A percentile compares a stretch with the other conserved stretches of the same genome.
These are phyloP conservation scores for Prunella himalayana DNA, from an alignment of 2,113 vertebrate genomes.

Conservation along the genomic window DNA sequence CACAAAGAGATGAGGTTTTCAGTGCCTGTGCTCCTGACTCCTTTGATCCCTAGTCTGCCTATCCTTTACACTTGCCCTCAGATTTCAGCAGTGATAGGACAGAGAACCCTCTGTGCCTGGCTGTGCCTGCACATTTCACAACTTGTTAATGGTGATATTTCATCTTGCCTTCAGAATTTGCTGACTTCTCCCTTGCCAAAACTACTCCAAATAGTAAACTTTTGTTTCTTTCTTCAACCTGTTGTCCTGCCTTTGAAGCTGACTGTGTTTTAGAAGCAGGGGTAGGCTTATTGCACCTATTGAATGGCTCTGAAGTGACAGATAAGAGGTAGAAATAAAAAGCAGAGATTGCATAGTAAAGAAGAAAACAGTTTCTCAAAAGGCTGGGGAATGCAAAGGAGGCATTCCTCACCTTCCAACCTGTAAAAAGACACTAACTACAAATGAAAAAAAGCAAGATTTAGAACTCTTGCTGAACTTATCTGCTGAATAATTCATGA, in stretches of 20 bases:
- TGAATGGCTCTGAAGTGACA: not conserved
- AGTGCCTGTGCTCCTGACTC: not conserved
- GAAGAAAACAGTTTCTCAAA: not conserved
- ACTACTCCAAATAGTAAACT: not conserved
- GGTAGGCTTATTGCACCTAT: not conserved
- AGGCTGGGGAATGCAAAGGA: not conserved
- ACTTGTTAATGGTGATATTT: not conserved
- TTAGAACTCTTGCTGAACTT: not conserved
- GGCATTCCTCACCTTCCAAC: not conserved
- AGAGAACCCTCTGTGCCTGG: not conserved
- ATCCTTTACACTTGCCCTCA: not conserved
- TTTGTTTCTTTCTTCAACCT: not conserved
- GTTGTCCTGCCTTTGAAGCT: not conserved
- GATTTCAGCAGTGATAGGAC: not conserved
- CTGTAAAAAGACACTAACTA: not conserved
- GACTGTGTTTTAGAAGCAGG: not conserved
- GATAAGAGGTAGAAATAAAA: not conserved
- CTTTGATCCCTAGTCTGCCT: not conserved
- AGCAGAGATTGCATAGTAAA: not conserved
- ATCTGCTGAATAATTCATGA: not conserved
- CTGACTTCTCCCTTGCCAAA: not conserved
- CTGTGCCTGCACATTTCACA: not conserved
- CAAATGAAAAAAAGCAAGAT: not conserved
- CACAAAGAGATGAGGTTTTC: not conserved
- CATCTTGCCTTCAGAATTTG: not conserved